A percentile compares a stretch with the other conserved stretches of the same genome.
phyloP scores from a whole-genome alignment of 2,113 vertebrate species.

The Tinamus guttatus region DNA sequence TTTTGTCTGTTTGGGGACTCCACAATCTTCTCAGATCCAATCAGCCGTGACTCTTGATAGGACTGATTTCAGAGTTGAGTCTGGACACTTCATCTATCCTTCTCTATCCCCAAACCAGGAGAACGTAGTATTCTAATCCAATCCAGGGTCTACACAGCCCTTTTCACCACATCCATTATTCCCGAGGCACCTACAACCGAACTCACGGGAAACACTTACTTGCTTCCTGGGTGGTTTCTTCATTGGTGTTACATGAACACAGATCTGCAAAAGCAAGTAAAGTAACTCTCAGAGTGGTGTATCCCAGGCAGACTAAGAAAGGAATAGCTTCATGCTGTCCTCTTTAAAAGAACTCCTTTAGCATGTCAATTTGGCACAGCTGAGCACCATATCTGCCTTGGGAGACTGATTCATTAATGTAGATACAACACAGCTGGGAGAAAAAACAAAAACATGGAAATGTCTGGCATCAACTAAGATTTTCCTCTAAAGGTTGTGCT shows the following conservation, averaged over 20 bases:
- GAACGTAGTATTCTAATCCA: neutral
- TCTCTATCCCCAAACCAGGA: rapidly evolving
- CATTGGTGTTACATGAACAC: neutral
- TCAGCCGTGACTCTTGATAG: rapidly evolving
- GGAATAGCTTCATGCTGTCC: neutral
- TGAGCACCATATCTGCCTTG: neutral
- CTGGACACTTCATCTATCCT: neutral
- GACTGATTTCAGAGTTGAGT: neutral
- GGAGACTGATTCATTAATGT: neutral
- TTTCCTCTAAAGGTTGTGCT: neutral
- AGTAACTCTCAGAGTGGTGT: neutral
- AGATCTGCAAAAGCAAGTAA: neutral
- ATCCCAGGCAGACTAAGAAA: neutral
- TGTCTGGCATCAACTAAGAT: neutral
- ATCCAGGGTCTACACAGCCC: neutral
- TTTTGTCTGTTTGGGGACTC: rapidly evolving
- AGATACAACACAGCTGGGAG: neutral
- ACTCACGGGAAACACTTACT: neutral
- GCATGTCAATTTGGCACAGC: neutral
- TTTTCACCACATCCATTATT: neutral
- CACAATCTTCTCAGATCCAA: neutral
- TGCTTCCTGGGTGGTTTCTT: neutral
- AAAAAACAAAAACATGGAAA: neutral
- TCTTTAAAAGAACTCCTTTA: neutral
- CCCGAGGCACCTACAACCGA: neutral